Evolutionary conservation across 1,140 invertebrate genomes (phyloP), one percentile per base, ranked within the genome.

Genomic region (Zaprionus gabonicus): DNA sequence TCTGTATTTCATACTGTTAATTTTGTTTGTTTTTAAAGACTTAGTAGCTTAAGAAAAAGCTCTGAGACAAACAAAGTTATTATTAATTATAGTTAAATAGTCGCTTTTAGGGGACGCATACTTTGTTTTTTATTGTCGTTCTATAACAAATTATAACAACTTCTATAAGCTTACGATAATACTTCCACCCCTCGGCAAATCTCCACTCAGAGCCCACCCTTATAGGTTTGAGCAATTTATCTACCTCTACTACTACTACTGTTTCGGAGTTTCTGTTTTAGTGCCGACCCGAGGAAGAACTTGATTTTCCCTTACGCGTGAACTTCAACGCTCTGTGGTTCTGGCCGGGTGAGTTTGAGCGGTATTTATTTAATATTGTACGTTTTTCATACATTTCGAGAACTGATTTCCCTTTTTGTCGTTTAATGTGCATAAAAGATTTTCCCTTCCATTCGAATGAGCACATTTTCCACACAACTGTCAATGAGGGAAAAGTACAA

Each of bases 371-470:
- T 90, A 90, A 90, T 90, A 90, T 90, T 85, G 86, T 80, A 69
- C 67, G 62, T 91, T 90, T 90, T 85, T 81, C 72, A 81, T 86
- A 91, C 80, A 74, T 82, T 82, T 80, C 74, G 71, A 78, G 77
- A 80, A 91, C 77, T 91, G 86, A 91, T 91, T 91, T 91, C 86
- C 86, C 87, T 85, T 87, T 91, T 91, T 86, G 86, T 85, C 86
- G 86, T 58, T 90, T 90, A 91, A 90, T 90, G 86, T 82, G 82
- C 86, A 91, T 91, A 91, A 91, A 91, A 91, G 86, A 91, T 91
- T 91, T 91, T 91, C 80, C 58, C 67, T 91, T 91, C 87, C 82
- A 81, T 91, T 83, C 67, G 75, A 91, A 83, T 70, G 85, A 80
- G 53, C 85, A 90, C 81, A 90, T 90, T 90, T 90, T 90, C 85